phyloP scores from a whole-genome alignment of 2,888 invertebrate genomes.

The Standfussiana lucernea region DNA sequence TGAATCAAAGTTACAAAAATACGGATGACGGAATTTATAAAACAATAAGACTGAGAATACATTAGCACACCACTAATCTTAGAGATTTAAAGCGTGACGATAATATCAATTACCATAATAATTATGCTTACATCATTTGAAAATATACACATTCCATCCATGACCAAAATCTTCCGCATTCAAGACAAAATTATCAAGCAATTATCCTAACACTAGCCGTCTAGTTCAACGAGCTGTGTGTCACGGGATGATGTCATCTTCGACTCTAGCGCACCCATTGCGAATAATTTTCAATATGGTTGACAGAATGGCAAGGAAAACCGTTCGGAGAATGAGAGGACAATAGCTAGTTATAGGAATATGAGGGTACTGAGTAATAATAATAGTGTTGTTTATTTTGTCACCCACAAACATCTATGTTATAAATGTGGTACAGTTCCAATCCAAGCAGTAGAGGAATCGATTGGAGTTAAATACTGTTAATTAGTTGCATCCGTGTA shows the following conservation, averaged over 20 bases:
- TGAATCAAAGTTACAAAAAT: neutral
- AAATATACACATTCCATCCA: conserved; percentile 26
- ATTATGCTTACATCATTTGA: conserved; percentile 40
- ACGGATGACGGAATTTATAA: neutral
- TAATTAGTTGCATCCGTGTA: neutral
- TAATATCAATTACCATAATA: conserved; percentile 34
- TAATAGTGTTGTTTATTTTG: neutral
- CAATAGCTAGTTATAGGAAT: conserved; percentile 19
- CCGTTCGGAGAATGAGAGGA: conserved; percentile 14
- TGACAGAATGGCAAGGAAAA: conserved; percentile 47
- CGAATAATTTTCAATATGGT: conserved; percentile 55
- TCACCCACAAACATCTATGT: neutral
- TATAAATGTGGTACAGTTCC: neutral
- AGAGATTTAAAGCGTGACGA: conserved; percentile 27
- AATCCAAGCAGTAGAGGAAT: neutral
- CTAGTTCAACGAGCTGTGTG: conserved; percentile 47
- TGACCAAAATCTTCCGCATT: conserved; percentile 58
- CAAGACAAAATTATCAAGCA: conserved; percentile 46
- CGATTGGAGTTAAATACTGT: neutral
- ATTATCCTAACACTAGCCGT: conserved; percentile 49
- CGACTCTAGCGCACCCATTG: conserved; percentile 52
- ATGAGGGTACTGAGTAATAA: conserved; percentile 21
- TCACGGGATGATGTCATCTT: conserved; percentile 62
- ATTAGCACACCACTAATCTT: neutral
- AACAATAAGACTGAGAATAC: conserved; percentile 19